Evolutionary conservation across 2,113 vertebrate species (phyloP).

Genomic region (Capreolus pygargus): DNA sequence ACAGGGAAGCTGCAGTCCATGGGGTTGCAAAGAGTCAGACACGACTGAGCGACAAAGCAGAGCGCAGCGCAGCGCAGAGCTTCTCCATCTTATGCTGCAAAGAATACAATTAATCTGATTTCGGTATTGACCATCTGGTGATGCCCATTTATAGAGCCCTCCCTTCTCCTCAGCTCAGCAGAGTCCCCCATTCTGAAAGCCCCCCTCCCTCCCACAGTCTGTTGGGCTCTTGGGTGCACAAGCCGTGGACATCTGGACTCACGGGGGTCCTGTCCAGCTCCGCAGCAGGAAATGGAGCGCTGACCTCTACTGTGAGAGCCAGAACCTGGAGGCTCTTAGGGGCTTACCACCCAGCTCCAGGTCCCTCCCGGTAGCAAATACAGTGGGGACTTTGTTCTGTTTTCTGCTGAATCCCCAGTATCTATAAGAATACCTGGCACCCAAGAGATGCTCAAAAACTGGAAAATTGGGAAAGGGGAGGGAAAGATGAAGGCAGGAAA

Average conservation of each 20-base stretch:
- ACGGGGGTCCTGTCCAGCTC: neutral
- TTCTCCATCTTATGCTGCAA: neutral
- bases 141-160: neutral
- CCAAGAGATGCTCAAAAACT: neutral
- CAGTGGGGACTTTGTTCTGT: too few relatives aligned
- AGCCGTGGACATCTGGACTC: neutral
- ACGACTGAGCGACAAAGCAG: neutral
- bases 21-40: neutral
- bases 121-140: neutral
- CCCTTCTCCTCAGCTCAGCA: neutral
- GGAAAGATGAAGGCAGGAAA: neutral
- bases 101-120: neutral
- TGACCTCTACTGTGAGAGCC: neutral
- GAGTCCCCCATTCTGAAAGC: neutral
- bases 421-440: neutral
- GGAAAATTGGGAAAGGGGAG: neutral
- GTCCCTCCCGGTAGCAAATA: neutral
- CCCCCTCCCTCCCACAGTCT: too few relatives aligned
- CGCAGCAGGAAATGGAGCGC: neutral
- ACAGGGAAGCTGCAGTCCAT: neutral
- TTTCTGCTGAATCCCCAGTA: neutral
- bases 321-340: neutral
- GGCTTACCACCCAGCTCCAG: accelerated
- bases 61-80: neutral
- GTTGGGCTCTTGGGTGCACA: neutral